Percentiles rank a stretch among this genome's conserved stretches.
Evolutionary conservation across 2,113 vertebrate genomes (phyloP).

Genomic region (Nyctibius bracteatus): DNA sequence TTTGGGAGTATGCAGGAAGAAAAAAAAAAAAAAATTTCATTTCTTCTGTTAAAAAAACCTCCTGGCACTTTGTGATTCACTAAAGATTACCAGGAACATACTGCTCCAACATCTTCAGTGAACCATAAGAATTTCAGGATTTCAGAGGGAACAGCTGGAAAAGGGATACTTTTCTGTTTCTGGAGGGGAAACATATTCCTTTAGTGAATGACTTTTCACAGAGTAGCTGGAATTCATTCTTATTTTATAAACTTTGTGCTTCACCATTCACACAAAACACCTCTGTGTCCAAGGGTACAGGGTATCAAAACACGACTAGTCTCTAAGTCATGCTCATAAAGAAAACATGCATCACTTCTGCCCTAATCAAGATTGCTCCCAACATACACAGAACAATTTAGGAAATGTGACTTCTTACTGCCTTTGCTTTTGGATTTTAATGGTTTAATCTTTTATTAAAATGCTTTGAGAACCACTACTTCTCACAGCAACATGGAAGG

Average conservation of each 20-base stretch:
- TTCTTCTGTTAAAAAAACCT: not conserved
- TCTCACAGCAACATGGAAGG: not conserved
- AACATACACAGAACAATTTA: not conserved
- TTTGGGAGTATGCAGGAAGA: not conserved
- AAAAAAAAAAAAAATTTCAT: not conserved
- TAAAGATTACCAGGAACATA: not conserved
- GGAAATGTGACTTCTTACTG: not conserved
- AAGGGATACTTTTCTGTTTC: not conserved
- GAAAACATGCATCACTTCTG: not conserved
- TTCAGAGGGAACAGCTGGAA: not conserved
- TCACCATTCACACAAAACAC: not conserved
- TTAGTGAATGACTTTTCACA: not conserved
- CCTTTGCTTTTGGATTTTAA: not conserved
- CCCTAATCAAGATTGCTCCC: not conserved
- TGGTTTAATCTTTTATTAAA: not conserved
- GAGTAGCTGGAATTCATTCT: not conserved
- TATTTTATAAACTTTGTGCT: not conserved
- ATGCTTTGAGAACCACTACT: not conserved
- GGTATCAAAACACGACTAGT: not conserved
- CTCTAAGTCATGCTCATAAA: not conserved
- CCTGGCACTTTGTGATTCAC: not conserved
- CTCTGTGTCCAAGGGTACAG: not conserved
- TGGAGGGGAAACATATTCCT: not conserved
- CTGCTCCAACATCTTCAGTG: not conserved
- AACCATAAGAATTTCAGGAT: not conserved